phyloP scores from a whole-genome alignment of 1,140 invertebrate species.

The Choristoneura fumiferana region DNA sequence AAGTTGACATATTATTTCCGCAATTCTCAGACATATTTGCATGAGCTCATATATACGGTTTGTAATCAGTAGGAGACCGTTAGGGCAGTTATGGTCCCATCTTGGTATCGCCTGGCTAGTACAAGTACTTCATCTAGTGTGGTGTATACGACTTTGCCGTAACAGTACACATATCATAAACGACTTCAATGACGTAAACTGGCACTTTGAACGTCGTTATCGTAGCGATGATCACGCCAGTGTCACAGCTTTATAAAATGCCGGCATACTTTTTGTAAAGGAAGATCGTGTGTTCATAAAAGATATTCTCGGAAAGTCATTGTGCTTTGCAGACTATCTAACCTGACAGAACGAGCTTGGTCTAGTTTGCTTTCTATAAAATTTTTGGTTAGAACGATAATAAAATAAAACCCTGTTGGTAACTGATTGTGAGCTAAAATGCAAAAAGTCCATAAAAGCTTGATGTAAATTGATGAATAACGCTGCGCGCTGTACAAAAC shows the following conservation, averaged over 20 bases:
- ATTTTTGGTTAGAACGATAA: neutral
- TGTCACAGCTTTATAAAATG: conserved; percentile 7
- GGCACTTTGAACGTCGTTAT: neutral
- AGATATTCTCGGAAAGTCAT: conserved; percentile 4
- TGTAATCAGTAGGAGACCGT: conserved; percentile 20
- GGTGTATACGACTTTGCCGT: neutral
- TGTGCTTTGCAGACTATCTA: neutral
- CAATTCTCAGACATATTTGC: conserved; percentile 14
- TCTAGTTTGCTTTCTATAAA: conserved; percentile 4
- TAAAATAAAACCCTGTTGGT: too few species aligned
- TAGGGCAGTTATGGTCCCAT: conserved; percentile 18
- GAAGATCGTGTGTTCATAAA: neutral
- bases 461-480: too few species aligned
- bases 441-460: too few species aligned
- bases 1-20: neutral
- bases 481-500: too few species aligned
- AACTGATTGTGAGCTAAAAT: too few species aligned
- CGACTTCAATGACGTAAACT: conserved; percentile 8
- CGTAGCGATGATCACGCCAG: neutral
- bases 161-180: conserved; percentile 17
- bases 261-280: neutral
- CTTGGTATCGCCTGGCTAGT: neutral
- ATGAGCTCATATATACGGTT: conserved; percentile 10
- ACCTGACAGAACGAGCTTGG: neutral
- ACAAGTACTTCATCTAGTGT: neutral